Conservation (phyloP, 2,888 invertebrate genomes). For the Chymomyza amoena region DNA sequence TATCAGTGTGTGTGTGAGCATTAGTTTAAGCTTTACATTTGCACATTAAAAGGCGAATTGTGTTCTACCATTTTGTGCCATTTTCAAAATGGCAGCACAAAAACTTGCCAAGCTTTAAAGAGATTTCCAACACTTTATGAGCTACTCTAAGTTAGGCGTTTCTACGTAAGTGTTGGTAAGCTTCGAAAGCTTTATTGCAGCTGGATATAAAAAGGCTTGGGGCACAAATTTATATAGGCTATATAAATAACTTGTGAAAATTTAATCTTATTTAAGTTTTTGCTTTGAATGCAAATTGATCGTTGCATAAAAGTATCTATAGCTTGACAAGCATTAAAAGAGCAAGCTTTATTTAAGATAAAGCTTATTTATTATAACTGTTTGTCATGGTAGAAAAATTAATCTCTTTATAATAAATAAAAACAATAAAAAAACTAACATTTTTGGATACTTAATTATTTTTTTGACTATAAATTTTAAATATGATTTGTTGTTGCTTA, state of each 20-base stretch:
- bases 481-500: no score
- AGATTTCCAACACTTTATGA: slow-evolving; percentile 21
- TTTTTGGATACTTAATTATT: no score
- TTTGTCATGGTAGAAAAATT: no score
- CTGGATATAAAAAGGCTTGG: background rate
- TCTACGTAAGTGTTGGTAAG: background rate
- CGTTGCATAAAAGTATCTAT: no score
- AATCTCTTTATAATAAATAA: no score
- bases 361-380: no score
- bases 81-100: slow-evolving; percentile 20
- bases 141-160: background rate
- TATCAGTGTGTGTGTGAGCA: slow-evolving; percentile 55
- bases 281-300: background rate
- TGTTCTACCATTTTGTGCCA: slow-evolving; percentile 55
- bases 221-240: background rate
- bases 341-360: no score
- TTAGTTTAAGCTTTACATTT: slow-evolving; percentile 67
- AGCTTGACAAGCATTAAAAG: no score
- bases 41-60: slow-evolving; percentile 74
- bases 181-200: background rate
- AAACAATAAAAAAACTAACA: no score
- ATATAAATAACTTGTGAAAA: background rate
- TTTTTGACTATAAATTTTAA: no score
- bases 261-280: background rate
- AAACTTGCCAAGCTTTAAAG: slow-evolving; percentile 54